Evolutionary conservation across 2,113 vertebrate species (phyloP), one percentile per base, ranked within the genome.

Genomic region (Callopanchax toddi): DNA sequence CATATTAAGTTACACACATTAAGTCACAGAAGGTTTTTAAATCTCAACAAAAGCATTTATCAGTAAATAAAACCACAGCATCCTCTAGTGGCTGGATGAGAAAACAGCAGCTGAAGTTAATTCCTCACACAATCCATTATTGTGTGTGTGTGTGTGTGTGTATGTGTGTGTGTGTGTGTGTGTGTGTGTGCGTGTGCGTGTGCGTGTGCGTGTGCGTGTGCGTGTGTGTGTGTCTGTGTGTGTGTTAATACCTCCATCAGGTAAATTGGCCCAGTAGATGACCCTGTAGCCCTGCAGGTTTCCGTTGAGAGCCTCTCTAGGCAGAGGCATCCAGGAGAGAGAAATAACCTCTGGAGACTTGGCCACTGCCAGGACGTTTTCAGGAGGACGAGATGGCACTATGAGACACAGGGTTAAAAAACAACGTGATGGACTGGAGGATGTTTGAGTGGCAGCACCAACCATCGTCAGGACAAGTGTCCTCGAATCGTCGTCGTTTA

Each of bases 241-340:
- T 5, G 1, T 26, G 43, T 18, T 21, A 1, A n/a, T 85, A 98
- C 97, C 97, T 95, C 97, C 97, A 0, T 99, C 97, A 66, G 96
- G 93, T 82, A 99, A 95, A 77, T 99, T 99, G 76, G 97, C 96
- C 96, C 96, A 99, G 91, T 96, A 99, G 79, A 99, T 99, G 73
- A 99, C 95, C 53, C 96, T 89, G 90, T 98, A 99, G 11, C 97
- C 97, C 87, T 97, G 96, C 52, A 99, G 94, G 89, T 98, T 97
- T 25, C 97, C 97, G 1, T 99, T 99, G 62, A 99, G 91, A 11
- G 96, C 93, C 67, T 99, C 97, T 86, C 97, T 94, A 18, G 96
- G 92, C 26, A 98, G 85, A 0, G 94, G 93, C 68, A 97, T 94
- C 97, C 97, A 99, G 68, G 97, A 97, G 50, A 99, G 94, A 0